Percentiles rank a stretch among this genome's conserved stretches.
Evolutionary conservation across 2,797 vertebrate genomes (phyloP).

Genomic region (Hemibagrus guttatus): DNA sequence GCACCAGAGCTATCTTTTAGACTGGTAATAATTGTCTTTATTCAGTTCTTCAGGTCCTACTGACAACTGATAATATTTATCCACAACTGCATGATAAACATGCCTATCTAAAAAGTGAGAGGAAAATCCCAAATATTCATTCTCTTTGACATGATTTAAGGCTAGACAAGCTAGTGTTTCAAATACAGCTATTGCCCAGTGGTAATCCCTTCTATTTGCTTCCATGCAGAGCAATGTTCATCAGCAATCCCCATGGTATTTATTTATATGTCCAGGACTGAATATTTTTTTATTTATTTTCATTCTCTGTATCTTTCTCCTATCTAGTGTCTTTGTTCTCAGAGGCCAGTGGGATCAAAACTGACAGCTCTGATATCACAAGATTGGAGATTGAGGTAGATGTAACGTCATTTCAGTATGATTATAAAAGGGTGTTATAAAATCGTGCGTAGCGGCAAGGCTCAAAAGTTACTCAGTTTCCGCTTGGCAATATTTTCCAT

Average conservation of each 20-base stretch:
- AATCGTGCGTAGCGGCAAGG: neutral
- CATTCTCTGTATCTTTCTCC: too few species aligned
- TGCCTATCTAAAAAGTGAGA: neutral
- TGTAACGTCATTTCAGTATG: neutral
- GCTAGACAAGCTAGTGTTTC: neutral
- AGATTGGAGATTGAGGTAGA: neutral
- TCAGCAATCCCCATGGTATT: neutral
- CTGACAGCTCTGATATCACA: constrained; percentile 1
- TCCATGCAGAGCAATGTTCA: neutral
- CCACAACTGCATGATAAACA: neutral
- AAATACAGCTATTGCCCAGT: neutral
- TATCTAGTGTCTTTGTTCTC: too few species aligned
- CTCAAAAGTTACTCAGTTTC: constrained; percentile 5
- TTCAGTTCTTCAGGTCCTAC: neutral
- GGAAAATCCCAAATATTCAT: neutral
- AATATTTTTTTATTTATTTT: too few species aligned
- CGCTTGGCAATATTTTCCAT: constrained; percentile 14
- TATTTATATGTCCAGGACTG: neutral
- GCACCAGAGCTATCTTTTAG: neutral
- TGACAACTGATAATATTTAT: neutral
- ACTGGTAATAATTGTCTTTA: neutral
- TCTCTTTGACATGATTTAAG: neutral
- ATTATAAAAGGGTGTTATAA: constrained; percentile 16
- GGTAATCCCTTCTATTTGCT: neutral
- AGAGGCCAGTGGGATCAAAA: too few species aligned